phyloP scores from a whole-genome alignment of 2,888 invertebrate species.

The Alviniconcha strummeri region DNA sequence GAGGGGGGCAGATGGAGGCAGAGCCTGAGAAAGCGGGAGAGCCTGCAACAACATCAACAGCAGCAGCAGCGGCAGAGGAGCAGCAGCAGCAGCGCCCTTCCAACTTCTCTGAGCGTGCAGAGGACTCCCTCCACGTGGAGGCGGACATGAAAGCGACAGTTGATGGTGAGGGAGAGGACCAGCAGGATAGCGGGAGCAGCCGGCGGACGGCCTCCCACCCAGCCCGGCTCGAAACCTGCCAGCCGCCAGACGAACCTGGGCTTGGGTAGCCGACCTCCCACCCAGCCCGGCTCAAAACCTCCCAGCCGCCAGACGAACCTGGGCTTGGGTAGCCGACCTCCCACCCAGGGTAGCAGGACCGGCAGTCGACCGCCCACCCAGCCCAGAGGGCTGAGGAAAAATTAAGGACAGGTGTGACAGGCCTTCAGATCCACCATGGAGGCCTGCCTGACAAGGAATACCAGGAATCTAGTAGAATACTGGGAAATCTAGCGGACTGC shows the following conservation, averaged over 20 bases:
- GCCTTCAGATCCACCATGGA: too few relatives aligned
- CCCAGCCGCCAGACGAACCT: background rate
- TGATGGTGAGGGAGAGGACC: background rate
- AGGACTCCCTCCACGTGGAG: constrained; percentile 20
- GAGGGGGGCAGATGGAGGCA: constrained; percentile 4
- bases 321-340: background rate
- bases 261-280: background rate
- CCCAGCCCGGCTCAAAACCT: background rate
- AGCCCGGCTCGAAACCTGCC: background rate
- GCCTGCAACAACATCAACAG: too few relatives aligned
- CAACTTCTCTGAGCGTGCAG: background rate
- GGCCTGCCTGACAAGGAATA: too few relatives aligned
- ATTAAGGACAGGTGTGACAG: too few relatives aligned
- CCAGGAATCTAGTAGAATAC: too few relatives aligned
- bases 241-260: background rate
- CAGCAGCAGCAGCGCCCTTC: background rate
- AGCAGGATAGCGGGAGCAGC: background rate
- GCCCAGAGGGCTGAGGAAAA: too few relatives aligned
- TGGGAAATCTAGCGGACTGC: too few relatives aligned
- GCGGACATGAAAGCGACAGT: constrained; percentile 9
- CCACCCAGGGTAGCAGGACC: too few relatives aligned
- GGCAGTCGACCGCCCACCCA: too few relatives aligned
- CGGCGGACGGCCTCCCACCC: background rate
- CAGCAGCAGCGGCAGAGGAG: background rate
- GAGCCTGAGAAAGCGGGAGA: background rate